phyloP scores from a whole-genome alignment of 37 sponge, comb jelly and placozoan genomes.

The Agelas oroides region DNA sequence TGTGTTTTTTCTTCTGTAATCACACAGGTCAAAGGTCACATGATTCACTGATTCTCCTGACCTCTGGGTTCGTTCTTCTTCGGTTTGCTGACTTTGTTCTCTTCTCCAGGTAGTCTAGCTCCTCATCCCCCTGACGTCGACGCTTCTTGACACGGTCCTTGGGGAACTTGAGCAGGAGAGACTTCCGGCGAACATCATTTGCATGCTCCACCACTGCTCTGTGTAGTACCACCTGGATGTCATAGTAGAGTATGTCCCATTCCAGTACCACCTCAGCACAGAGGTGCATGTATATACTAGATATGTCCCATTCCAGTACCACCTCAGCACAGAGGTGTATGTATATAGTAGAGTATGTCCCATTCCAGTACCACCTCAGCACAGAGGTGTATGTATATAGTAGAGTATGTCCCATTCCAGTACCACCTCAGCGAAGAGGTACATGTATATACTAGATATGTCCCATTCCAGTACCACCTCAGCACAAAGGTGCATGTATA shows the following conservation, averaged over 20 bases:
- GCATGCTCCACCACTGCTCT: conserved; percentile 67
- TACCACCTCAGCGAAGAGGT: too few relatives aligned
- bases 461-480: too few relatives aligned
- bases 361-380: not conserved
- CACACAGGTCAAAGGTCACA: conserved; percentile 3
- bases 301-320: not conserved
- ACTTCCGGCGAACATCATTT: conserved; percentile 73
- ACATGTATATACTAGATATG: too few relatives aligned
- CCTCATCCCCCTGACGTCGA: conserved; percentile 53
- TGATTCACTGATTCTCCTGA: not conserved
- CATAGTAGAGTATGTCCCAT: not conserved
- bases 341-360: too few relatives aligned
- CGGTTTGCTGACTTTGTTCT: conserved; percentile 67
- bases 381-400: not conserved
- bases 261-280: not conserved
- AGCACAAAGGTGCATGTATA: too few relatives aligned
- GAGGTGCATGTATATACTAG: not conserved
- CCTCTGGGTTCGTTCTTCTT: conserved; percentile 79
- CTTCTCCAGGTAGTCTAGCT: conserved; percentile 88
- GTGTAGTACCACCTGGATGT: conserved; percentile 42
- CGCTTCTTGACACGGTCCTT: conserved; percentile 57
- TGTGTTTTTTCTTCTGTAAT: too few relatives aligned
- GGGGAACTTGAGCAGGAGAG: conserved; percentile 83
- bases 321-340: not conserved
- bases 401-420: too few relatives aligned